Evolutionary conservation across 2,888 invertebrate genomes (phyloP).

Genomic region (Lithodes maja): DNA sequence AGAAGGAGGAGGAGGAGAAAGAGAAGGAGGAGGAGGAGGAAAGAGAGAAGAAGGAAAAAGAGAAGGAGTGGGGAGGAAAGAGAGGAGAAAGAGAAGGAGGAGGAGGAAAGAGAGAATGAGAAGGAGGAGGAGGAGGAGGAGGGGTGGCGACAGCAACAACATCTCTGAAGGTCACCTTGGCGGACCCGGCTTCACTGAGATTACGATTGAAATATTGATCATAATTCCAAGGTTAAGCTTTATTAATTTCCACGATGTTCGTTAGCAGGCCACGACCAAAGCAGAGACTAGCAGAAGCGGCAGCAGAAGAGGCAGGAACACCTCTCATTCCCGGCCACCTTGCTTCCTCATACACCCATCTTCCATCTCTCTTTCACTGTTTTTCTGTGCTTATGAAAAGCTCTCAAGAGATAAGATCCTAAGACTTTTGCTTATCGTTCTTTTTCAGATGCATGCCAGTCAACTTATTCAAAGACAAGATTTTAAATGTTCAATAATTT

Average conservation of each 20-base stretch:
- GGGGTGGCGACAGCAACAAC: slow-evolving; percentile 13
- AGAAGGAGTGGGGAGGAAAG: slow-evolving; percentile 6
- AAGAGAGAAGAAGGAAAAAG: neutral
- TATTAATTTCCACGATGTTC: slow-evolving; percentile 54
- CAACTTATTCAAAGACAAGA: too few relatives aligned
- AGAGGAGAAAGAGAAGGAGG: neutral
- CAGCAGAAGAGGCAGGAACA: neutral
- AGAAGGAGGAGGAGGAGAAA: neutral
- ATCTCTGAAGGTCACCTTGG: slow-evolving; percentile 47
- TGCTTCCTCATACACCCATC: neutral
- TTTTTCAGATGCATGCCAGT: neutral
- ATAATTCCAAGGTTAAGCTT: slow-evolving; percentile 49
- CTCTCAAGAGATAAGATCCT: neutral
- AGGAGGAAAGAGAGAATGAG: slow-evolving; percentile 5
- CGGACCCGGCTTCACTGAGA: slow-evolving; percentile 26
- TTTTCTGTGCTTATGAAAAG: neutral
- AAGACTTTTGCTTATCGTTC: neutral
- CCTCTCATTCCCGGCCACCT: neutral
- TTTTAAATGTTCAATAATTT: too few relatives aligned
- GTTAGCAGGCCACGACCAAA: slow-evolving; percentile 35
- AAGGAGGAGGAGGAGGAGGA: slow-evolving; percentile 14
- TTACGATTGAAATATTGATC: slow-evolving; percentile 52
- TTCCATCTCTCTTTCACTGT: neutral
- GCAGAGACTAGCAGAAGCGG: neutral
- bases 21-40: neutral